These are phyloP conservation scores for Tadarida brasiliensis DNA, from an alignment of 2,797 vertebrate species.

Conservation along the genomic window DNA sequence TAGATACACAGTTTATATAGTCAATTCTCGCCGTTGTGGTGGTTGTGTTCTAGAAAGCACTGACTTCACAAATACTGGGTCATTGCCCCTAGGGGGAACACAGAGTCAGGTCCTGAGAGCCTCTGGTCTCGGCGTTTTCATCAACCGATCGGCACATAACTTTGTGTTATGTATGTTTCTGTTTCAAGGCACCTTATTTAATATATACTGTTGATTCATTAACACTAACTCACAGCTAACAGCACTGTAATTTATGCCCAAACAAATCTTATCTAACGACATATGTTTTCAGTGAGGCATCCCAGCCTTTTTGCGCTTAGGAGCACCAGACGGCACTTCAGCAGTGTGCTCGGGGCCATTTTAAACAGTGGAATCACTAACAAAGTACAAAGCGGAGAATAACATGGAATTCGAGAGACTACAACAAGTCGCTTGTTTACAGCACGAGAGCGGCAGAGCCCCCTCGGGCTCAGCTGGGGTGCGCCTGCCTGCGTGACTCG, in stretches of 20 bases:
- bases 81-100: background rate
- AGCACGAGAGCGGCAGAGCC: rapidly evolving
- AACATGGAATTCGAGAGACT: background rate
- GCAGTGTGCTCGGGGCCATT: background rate
- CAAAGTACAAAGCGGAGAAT: background rate
- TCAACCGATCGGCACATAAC: background rate
- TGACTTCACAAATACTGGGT: background rate
- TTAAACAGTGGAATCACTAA: background rate
- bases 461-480: background rate
- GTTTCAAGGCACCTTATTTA: background rate
- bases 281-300: background rate
- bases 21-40: background rate
- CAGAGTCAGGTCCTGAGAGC: background rate
- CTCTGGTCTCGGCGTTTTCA: background rate
- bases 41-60: background rate
- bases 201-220: background rate
- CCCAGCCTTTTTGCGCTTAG: background rate
- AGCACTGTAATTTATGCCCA: background rate
- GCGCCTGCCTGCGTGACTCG: background rate
- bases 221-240: background rate
- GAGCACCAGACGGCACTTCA: background rate
- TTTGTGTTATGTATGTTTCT: background rate
- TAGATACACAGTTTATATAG: background rate
- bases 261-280: background rate
- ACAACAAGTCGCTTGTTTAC: background rate